Evolutionary conservation across 2,797 vertebrate genomes (phyloP), one percentile per base, ranked within the genome.

Genomic region (Gorsachius magnificus): DNA sequence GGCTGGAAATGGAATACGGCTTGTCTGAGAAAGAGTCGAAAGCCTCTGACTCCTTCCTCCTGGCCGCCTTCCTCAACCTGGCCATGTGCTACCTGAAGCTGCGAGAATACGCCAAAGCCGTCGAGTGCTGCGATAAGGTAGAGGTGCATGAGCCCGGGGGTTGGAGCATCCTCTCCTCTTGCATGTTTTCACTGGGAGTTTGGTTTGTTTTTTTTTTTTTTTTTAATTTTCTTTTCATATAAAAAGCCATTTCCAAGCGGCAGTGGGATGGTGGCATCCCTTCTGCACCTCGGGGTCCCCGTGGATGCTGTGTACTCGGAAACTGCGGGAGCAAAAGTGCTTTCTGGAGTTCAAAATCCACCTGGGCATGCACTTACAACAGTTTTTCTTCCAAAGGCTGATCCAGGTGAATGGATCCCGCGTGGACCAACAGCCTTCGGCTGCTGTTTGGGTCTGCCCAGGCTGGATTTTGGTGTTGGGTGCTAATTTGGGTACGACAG

Each of bases 41-140:
- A 96, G 98, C 92, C 51, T 99, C 99, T 1, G 98, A 98, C 33
- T 98, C 98, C 2, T 98, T 99, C 46, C 94, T 99, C 45, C 95
- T 99, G 68, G 98, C 98, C 31, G 98, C 99, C 66, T 98, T 99
- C 95, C 99, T 99, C 89, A 99, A 99, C 96, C 97, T 99, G 94
- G 99, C 99, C 11, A 97, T 99, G 98, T 99, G 99, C 97, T 99
- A 98, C 97, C 98, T 99, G 96, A 98, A 99, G 77, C 94, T 99
- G 29, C 97, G 98, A 13, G 99, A 99, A 16, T 99, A 98, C 26
- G 72, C 98, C 85, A 99, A 99, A 94, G 99, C 97, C 1, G 98
- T 99, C 2, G 99, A 99, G 45, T 99, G 98, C 98, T 99, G 99
- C 45, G 99, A 99, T 95, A 99, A 99, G 99, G 99, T 99, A 96